Conservation (phyloP, 2,797 vertebrate genomes). For the Podarcis siculus region DNA sequence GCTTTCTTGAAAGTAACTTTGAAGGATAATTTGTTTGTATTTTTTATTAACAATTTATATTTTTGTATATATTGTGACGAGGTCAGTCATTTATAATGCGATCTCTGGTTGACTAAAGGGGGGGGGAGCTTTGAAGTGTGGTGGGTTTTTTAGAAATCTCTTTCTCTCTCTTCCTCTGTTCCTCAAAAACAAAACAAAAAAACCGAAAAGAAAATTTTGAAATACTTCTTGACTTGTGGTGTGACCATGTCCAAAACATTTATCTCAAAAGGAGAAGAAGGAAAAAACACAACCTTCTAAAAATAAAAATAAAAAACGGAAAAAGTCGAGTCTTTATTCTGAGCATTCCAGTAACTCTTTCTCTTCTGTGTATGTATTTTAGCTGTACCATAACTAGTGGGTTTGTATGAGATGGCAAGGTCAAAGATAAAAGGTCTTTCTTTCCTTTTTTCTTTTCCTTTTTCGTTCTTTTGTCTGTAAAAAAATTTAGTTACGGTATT, state of each 20-base stretch:
- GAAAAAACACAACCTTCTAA: slow-evolving; percentile 72
- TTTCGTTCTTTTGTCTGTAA: slow-evolving; percentile 82
- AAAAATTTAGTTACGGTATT: slow-evolving; percentile 23
- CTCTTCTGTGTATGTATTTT: slow-evolving; percentile 88
- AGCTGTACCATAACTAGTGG: slow-evolving; percentile 91
- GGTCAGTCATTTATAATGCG: slow-evolving; percentile 86
- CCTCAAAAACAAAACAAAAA: slow-evolving; percentile 44
- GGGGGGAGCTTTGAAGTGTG: slow-evolving; percentile 80
- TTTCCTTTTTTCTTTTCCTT: slow-evolving; percentile 29
- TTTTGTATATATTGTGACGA: slow-evolving; percentile 99
- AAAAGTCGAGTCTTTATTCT: slow-evolving; percentile 80
- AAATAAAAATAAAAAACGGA: slow-evolving; percentile 68
- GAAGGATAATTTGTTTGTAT: slow-evolving; percentile 97
- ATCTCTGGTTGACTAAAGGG: slow-evolving; percentile 87
- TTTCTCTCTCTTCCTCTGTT: slow-evolving; percentile 48
- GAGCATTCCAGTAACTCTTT: slow-evolving; percentile 92
- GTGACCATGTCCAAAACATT: slow-evolving; percentile 88
- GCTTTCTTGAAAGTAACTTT: slow-evolving; percentile 89
- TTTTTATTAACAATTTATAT: slow-evolving; percentile 99
- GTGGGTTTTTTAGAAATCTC: slow-evolving; percentile 69
- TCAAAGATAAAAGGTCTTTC: slow-evolving; percentile 80
- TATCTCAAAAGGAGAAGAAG: slow-evolving; percentile 77
- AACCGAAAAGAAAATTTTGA: no score
- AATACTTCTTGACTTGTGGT: slow-evolving; percentile 81
- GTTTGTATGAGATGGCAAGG: slow-evolving; percentile 89